Conservation (phyloP, 2,888 invertebrate genomes). For the Epirrhoe tristata region DNA sequence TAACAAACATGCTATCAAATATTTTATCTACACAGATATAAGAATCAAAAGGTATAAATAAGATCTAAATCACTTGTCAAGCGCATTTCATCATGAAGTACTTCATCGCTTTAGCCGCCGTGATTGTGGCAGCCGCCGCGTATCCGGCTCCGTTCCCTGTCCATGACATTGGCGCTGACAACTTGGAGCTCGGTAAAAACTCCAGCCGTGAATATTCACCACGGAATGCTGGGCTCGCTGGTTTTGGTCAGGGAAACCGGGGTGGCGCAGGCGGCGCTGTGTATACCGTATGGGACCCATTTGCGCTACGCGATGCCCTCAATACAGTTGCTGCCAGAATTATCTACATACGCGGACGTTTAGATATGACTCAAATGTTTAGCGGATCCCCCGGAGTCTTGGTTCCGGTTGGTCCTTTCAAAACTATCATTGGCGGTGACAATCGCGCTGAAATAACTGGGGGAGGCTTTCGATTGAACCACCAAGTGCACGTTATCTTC, state of each 20-base stretch:
- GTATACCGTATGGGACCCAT: constrained; percentile 13
- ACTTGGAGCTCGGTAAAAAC: constrained; percentile 6
- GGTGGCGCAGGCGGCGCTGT: constrained; percentile 19
- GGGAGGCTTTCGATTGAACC: constrained; percentile 17
- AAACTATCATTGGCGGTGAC: constrained; percentile 20
- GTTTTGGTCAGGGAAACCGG: constrained; percentile 6
- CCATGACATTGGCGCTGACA: constrained; percentile 15
- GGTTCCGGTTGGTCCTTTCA: constrained; percentile 13
- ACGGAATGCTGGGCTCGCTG: constrained; percentile 13
- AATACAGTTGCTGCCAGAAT: constrained; percentile 4
- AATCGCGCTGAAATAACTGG: constrained; percentile 26
- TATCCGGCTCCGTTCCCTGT: constrained; percentile 9
- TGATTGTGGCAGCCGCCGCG: constrained; percentile 14
- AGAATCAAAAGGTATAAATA: constrained; percentile 20
- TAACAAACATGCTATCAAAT: too few species aligned
- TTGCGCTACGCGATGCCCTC: constrained; percentile 23
- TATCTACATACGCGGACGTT: constrained; percentile 15
- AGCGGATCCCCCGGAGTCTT: constrained; percentile 17
- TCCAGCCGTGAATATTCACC: neutral
- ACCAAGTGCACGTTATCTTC: constrained; percentile 30
- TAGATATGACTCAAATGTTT: constrained; percentile 20
- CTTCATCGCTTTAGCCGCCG: constrained; percentile 7
- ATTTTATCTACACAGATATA: too few species aligned
- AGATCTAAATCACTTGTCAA: neutral
- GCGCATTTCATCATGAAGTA: constrained; percentile 23